Evolutionary conservation across 2,888 invertebrate species (phyloP).

Genomic region (Girardia tigrina): DNA sequence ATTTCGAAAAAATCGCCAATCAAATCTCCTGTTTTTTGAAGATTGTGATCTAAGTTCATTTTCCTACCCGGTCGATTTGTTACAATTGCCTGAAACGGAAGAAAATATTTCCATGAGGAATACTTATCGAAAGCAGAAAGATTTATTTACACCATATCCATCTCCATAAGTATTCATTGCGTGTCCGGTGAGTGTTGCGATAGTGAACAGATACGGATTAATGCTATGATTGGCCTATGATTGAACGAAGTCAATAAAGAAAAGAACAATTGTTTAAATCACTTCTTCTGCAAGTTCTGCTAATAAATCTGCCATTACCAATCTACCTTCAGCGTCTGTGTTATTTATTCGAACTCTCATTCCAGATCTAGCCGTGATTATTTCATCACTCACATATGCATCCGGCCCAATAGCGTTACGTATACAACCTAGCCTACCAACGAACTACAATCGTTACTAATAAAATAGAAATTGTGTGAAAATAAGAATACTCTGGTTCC

Average conservation of each 20-base stretch:
- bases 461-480: neutral
- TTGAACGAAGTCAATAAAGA: neutral
- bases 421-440: neutral
- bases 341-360: neutral
- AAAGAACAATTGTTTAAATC: neutral
- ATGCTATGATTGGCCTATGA: neutral
- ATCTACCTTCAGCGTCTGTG: conserved; percentile 18
- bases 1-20: neutral
- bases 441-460: neutral
- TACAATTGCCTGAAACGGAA: neutral
- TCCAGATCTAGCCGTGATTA: neutral
- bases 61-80: neutral
- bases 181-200: conserved; percentile 14
- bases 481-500: neutral
- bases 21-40: neutral
- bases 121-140: neutral
- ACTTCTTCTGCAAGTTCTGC: neutral
- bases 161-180: conserved; percentile 15
- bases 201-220: neutral
- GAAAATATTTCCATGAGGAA: neutral
- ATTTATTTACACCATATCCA: neutral
- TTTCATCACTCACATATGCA: neutral
- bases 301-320: neutral
- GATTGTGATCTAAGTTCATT: neutral
- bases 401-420: neutral